Evolutionary conservation across 2,888 invertebrate genomes (phyloP).

Genomic region (Drosophila pseudotalamancana): DNA sequence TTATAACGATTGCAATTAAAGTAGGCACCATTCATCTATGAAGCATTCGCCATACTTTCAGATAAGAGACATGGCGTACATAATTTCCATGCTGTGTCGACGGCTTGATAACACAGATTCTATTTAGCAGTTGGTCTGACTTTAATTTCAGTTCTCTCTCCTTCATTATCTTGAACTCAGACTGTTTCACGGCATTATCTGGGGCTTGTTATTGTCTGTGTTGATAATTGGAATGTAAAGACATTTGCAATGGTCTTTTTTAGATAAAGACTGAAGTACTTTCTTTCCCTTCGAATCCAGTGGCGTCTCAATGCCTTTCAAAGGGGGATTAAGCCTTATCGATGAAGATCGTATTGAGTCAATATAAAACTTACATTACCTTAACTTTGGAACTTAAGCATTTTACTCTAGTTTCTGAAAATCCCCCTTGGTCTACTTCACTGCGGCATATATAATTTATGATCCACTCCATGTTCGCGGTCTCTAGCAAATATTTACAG

Average conservation of each 20-base stretch:
- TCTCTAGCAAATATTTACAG: constrained; percentile 44
- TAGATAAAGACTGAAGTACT: constrained; percentile 50
- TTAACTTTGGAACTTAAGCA: no score
- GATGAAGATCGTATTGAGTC: not conserved
- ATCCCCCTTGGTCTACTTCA: not conserved
- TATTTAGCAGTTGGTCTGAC: constrained; percentile 11
- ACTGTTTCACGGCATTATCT: constrained; percentile 39
- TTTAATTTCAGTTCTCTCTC: not conserved
- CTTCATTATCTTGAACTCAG: constrained; percentile 34
- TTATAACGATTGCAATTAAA: constrained; percentile 65
- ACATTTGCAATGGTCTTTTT: constrained; percentile 39
- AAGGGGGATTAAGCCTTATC: no score
- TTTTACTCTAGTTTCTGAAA: not conserved
- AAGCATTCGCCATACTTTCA: constrained; percentile 50
- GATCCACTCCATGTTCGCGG: constrained; percentile 15
- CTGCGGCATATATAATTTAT: constrained; percentile 57
- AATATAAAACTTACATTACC: not conserved
- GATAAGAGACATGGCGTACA: constrained; percentile 54
- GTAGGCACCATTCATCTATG: constrained; percentile 64
- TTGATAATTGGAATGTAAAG: constrained; percentile 43
- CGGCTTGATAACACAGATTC: constrained; percentile 43
- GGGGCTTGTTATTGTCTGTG: constrained; percentile 33
- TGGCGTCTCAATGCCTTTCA: not conserved
- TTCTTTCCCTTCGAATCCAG: constrained; percentile 39
- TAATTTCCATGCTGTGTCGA: constrained; percentile 58